Base-by-base conservation (phyloP, 2,113 vertebrate genomes). In the Periophthalmus modestus region DNA sequence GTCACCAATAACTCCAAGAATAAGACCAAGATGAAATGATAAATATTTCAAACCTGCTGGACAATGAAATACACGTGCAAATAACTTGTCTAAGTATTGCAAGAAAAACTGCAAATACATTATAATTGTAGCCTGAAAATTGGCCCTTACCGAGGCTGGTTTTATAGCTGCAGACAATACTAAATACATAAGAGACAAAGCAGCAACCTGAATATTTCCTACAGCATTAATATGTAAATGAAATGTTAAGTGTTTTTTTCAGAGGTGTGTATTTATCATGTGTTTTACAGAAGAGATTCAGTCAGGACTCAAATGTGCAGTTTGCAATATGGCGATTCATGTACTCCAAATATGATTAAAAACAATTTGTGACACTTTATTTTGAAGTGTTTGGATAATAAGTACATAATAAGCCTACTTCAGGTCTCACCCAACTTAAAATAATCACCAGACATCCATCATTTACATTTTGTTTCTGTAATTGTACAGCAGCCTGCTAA, bases 201-300 rank as follows among this genome's bases (percentile, higher is more conserved):
- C 57, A 28, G 75, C 75, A 16, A 11, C 78, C 75, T 16, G 76
- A 73, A 73, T 85, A 77, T 74, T 70, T 36, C 62, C 73, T 57
- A 57, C 67, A 77, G 52, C 74, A 85, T 90, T 85, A 90, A 85
- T 74, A 85, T 86, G 85, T 73, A 86, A 90, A 90, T 90, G 18
- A 82, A 82, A 79, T 71, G 83, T 80, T 80, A 86, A 86, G 83
- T 68, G 78, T 83, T 83, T 87, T n/a, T 81, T 80, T 67, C 54
- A 55, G 68, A 83, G 81, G 75, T 82, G 69, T 76, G 65, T 62
- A 72, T 84, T 82, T 77, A 79, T 78, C 72, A 69, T 61, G 82
- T 82, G 5, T 78, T 84, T 85, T 82, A 66, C 77, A 50, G 80
- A 71, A 2, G 69, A 18, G 85, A 79, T 68, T 76, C 75, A 68